These are phyloP conservation scores for Pluvianellus socialis DNA, from an alignment of 2,113 vertebrate genomes.

Conservation along the genomic window DNA sequence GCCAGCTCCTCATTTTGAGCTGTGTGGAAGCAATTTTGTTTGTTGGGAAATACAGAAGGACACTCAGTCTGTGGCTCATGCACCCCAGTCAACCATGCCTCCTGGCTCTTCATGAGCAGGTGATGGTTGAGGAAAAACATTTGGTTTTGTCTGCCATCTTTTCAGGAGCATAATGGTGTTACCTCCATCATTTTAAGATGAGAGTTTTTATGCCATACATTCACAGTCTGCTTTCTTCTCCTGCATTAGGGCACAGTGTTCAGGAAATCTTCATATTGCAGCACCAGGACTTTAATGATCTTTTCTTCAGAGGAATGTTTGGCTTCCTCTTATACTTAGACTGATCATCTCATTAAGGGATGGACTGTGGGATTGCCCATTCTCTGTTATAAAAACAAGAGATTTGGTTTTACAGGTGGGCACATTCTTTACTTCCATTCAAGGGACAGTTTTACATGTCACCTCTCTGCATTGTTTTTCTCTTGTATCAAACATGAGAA, in stretches of 20 bases:
- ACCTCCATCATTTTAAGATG: background rate
- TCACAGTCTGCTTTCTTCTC: background rate
- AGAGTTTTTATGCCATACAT: background rate
- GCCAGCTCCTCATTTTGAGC: background rate
- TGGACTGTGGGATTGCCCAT: background rate
- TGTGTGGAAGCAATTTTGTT: background rate
- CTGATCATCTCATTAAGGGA: background rate
- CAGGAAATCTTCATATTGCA: background rate
- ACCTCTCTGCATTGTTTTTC: background rate
- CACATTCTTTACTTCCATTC: background rate
- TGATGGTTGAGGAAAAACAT: background rate
- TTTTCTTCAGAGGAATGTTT: background rate
- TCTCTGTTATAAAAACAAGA: background rate
- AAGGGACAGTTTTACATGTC: background rate
- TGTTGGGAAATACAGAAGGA: background rate
- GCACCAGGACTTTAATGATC: background rate
- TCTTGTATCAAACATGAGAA: background rate
- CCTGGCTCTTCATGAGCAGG: background rate
- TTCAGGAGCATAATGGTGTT: background rate
- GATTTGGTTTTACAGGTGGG: background rate
- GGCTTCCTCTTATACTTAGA: background rate
- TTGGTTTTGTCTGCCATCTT: background rate
- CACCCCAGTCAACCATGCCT: background rate
- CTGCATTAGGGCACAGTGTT: background rate
- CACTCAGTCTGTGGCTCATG: fast-evolving